These are phyloP conservation scores for Synanceia verrucosa DNA, from an alignment of 2,797 vertebrate species.

Conservation along the genomic window DNA sequence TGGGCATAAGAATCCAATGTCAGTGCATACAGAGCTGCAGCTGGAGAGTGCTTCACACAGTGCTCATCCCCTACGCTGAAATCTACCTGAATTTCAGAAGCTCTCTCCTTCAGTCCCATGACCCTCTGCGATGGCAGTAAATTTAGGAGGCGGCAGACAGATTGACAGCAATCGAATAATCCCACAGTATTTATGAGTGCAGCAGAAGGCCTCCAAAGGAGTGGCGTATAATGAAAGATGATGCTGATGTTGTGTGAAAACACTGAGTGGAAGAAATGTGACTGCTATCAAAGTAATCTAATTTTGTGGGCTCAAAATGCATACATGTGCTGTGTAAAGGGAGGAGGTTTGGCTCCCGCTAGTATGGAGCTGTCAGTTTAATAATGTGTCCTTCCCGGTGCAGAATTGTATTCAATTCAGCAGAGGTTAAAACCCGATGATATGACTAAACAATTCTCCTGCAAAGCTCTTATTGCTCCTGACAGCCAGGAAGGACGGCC, in stretches of 20 bases:
- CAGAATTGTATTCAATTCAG: slow-evolving; percentile 45
- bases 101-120: slow-evolving; percentile 44
- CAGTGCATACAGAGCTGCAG: slow-evolving; percentile 34
- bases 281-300: slow-evolving; percentile 57
- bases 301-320: slow-evolving; percentile 56
- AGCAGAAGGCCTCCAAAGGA: slow-evolving; percentile 40
- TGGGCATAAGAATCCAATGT: slow-evolving; percentile 35
- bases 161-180: slow-evolving; percentile 72
- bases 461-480: slow-evolving; percentile 42
- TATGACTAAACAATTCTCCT: slow-evolving; percentile 46
- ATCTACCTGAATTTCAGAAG: slow-evolving; percentile 39
- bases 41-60: slow-evolving; percentile 18
- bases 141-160: slow-evolving; percentile 57
- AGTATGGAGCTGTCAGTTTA: slow-evolving; percentile 58
- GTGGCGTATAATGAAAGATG: slow-evolving; percentile 61
- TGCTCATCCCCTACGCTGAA: slow-evolving; percentile 13
- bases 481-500: slow-evolving; percentile 32
- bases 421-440: slow-evolving; percentile 60
- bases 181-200: slow-evolving; percentile 56
- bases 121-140: slow-evolving; percentile 43
- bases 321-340: slow-evolving; percentile 37
- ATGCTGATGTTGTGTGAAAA: slow-evolving; percentile 67
- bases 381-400: slow-evolving; percentile 53
- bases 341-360: slow-evolving; percentile 38
- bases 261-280: slow-evolving; percentile 51